Evolutionary conservation across 1,140 invertebrate genomes (phyloP), one percentile per base, ranked within the genome.

Genomic region (Heliothis subflexa): DNA sequence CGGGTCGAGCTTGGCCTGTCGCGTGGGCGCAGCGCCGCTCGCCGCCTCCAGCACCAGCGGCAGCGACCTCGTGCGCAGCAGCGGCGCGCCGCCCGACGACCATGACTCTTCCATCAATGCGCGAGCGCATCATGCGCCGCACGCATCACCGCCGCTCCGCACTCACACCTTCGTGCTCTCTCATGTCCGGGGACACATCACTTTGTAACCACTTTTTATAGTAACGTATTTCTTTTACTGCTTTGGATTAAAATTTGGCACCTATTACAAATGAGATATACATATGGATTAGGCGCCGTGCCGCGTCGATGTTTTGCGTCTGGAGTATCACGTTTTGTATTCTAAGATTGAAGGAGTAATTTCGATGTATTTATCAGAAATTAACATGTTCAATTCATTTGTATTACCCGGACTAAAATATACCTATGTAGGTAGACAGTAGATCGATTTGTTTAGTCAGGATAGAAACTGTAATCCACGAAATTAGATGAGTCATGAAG

Each of bases 21-120:
- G 88, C 57, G 89, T 83, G 70, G 90, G 91, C 57, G 85, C 86
- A 73, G 83, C 86, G 21, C 88, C 85, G 72, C 88, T 89, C 47
- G 90, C 88, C 78, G 90, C 88, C 71, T 94, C 93, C 33, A 94
- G 84, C 78, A 93, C 91, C 68, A 94, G 89, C 78, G 93, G 93
- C 71, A 94, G 81, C 50, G 91, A 92, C 72, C 91, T 84, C 78
- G 93, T 94, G 86, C 93, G 93, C 86, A 94, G 87, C 72, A 94
- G 92, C 90, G 92, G 92, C 91, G 92, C 93, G 82, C 93, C 93
- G 88, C 93, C 93, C 86, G 92, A 94, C 87, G 93, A 94, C 93
- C 93, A 94, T 83, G 93, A 94, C 88, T 94, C 93, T 94, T 94
- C 93, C 93, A 94, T 94, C 89, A 94, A 93, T 82, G 84, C 92